Evolutionary conservation across 2,888 invertebrate genomes (phyloP), one percentile per base, ranked within the genome.

Genomic region (Drosophila koepferae): DNA sequence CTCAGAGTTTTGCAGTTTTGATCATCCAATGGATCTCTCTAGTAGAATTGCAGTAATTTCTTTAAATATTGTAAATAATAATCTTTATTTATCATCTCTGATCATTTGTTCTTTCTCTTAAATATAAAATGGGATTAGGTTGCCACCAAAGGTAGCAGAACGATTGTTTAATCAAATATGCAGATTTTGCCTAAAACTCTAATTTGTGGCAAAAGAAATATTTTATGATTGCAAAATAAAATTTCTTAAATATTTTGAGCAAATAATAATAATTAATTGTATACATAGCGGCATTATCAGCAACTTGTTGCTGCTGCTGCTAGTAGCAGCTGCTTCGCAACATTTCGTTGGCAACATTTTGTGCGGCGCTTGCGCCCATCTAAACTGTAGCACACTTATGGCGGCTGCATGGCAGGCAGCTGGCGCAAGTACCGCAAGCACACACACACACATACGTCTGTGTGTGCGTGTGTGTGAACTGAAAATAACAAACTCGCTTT

Each of bases 321-420:
- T 18, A 2, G 1, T 3, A 18, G 14, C 5, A 10, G 16, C 12
- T 12, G 10, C 36, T n/a, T 40, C 10, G 58, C 74, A 70, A 74
- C 69, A 69, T 75, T 46, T 41, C 23, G 56, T n/a, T 31, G 31
- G 53, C 71, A 77, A 71, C 69, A 65, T 70, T 71, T 68, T 53
- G 41, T 72, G 67, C 80, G 76, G 72, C 85, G 85, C 82, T 63
- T 87, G 85, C 85, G 85, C 85, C 44, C n/a, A 31, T 28, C 12
- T 34, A 70, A 80, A 54, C 34, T 54, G 51, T 80, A 81, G 81
- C 79, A 71, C 71, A 72, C 79, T 81, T 81, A 43, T 79, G 53
- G 71, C 49, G 59, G 71, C 69, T 73, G 73, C 63, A 68, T 43
- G 48, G 41, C 20, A 63, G 72, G 63, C 77, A 70, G 67, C 77